A percentile compares a stretch with the other conserved stretches of the same genome.
Evolutionary conservation across 2,888 invertebrate species (phyloP).

Genomic region (Agelastica alni): DNA sequence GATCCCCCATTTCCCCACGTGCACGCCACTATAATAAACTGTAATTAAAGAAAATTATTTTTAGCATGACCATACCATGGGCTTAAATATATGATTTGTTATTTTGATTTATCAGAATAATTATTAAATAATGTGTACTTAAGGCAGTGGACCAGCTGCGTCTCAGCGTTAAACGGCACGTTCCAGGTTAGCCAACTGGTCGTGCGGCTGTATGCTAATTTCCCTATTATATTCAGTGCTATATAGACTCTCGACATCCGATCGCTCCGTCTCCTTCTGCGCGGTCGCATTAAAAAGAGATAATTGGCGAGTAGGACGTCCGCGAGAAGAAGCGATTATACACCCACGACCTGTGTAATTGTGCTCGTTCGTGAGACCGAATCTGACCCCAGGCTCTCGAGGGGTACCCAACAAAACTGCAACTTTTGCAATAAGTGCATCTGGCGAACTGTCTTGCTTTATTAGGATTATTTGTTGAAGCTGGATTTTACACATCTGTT

Average conservation of each 20-base stretch:
- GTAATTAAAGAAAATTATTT: slow-evolving; percentile 58
- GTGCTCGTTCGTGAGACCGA: slow-evolving; percentile 56
- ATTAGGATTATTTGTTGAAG: slow-evolving; percentile 20
- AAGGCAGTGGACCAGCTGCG: slow-evolving; percentile 45
- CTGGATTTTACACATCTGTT: slow-evolving; percentile 6
- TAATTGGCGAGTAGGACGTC: slow-evolving; percentile 40
- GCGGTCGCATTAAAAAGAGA: slow-evolving; percentile 39
- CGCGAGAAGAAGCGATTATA: slow-evolving; percentile 54
- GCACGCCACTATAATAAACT: slow-evolving; percentile 49
- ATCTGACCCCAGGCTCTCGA: slow-evolving; percentile 53
- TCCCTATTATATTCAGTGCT: slow-evolving; percentile 59
- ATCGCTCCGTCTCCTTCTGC: slow-evolving; percentile 31
- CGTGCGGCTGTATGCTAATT: slow-evolving; percentile 55
- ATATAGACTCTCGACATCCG: slow-evolving; percentile 48
- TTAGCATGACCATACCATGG: slow-evolving; percentile 53
- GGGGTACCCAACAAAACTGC: slow-evolving; percentile 50
- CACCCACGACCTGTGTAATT: slow-evolving; percentile 57
- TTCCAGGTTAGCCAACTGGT: slow-evolving; percentile 24
- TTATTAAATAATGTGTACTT: slow-evolving; percentile 58
- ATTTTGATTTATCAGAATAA: slow-evolving; percentile 60
- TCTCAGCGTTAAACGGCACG: slow-evolving; percentile 12
- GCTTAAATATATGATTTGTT: slow-evolving; percentile 57
- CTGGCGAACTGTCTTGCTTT: slow-evolving; percentile 20
- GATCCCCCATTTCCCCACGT: background rate
- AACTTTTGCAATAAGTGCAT: slow-evolving; percentile 31